Conservation (phyloP, 1,140 invertebrate species). For the Cyrtorhinus lividipennis region DNA sequence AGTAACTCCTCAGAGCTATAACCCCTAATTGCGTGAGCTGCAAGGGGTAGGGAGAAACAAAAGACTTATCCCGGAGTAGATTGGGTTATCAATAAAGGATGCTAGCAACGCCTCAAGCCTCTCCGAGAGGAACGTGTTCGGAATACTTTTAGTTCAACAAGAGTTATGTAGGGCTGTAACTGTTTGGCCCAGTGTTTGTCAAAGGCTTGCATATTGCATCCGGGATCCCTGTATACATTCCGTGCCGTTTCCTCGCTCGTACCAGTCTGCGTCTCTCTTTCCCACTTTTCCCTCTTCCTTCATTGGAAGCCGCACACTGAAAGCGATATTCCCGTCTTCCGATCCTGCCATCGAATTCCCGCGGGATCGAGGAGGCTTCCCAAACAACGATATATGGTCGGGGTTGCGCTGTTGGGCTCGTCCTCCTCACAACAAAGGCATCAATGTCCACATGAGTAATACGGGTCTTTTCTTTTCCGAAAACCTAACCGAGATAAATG, state of each 20-base stretch:
- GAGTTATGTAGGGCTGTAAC: slow-evolving; percentile 6
- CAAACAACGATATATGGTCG: slow-evolving; percentile 4
- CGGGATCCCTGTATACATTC: background rate
- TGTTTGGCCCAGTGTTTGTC: slow-evolving; percentile 9
- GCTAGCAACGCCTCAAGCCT: slow-evolving; percentile 7
- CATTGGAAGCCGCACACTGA: too few relatives aligned
- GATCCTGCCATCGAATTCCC: background rate
- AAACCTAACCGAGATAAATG: background rate
- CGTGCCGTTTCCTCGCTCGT: background rate
- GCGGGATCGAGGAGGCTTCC: background rate
- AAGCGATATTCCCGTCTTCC: background rate
- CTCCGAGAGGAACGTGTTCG: slow-evolving; percentile 6
- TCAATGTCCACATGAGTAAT: slow-evolving; percentile 3
- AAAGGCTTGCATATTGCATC: slow-evolving; percentile 5
- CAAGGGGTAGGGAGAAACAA: background rate
- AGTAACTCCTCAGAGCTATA: slow-evolving; percentile 5
- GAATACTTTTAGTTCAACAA: slow-evolving; percentile 3
- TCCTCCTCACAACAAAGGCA: background rate
- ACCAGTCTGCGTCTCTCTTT: background rate
- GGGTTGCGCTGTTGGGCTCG: background rate
- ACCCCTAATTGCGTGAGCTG: slow-evolving; percentile 4
- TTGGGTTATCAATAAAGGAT: slow-evolving; percentile 6
- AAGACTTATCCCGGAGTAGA: background rate
- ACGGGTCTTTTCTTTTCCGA: background rate
- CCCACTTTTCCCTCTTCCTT: too few relatives aligned